Evolutionary conservation across 2,888 invertebrate genomes (phyloP), one percentile per base, ranked within the genome.

Genomic region (Cheilosia variabilis): DNA sequence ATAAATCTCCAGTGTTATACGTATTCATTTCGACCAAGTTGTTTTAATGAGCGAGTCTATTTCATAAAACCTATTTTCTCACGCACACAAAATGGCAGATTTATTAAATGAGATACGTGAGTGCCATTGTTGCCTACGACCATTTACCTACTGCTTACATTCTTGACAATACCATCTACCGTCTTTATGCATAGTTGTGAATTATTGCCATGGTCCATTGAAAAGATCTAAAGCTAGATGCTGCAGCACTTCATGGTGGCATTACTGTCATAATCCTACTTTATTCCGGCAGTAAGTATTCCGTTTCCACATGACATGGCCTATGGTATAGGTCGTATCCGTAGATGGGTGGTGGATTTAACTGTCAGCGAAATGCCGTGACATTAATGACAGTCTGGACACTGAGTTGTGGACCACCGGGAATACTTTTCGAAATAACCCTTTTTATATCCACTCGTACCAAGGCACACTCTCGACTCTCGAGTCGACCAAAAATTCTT

Each of bases 201-300:
- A 13, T 37, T 37, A 37, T 45, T 45, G 45, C 17, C 15, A n/a
- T 43, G 6, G n/a, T n/a, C n/a, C 7, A 43, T 7, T 17, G 45
- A 45, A n/a, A 17, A 45, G 19, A 19, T 47, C 47, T 19, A 9
- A 27, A 55, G n/a, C 7, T 27, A 7, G 27, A 50, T 22, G 22
- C 50, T 37, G 37, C 4, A 10, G 47, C 17, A 47, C 47, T 47
- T 47, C 9, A 47, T 19, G 19, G 19, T 47, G 47, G 17, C 47
- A 47, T 47, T 47, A 47, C 47, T 47, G 47, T 47, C 47, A 47
- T 47, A 17, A 9, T 47, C 17, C 17, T 47, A 47, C 47, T 47
- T 47, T 47, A 47, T 47, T 17, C 47, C 47, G 1, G 47, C 17
- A 17, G 3, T 47, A 47, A 47, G 47, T 47, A 47, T 47, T 47